Base-by-base conservation (phyloP, 1,140 invertebrate genomes). In the Augochlora pura region DNA sequence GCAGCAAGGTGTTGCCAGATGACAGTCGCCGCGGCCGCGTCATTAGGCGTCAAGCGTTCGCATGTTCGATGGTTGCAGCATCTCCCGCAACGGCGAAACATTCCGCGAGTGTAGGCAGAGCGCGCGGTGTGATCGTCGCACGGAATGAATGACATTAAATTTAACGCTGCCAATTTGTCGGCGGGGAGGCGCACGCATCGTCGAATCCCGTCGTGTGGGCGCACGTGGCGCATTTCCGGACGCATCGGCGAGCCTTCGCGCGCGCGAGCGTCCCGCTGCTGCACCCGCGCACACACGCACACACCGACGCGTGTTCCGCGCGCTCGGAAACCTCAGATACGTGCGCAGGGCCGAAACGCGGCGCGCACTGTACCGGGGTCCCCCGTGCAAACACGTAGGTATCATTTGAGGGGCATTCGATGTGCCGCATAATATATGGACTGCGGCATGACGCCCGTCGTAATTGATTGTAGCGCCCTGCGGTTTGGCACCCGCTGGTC, bases 401-500 rank as follows among this genome's bases (percentile, higher is more conserved):
- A 89, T 87, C 88, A 88, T 90, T 90, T 89, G 88, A 89, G 86
- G 84, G 78, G 83, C 87, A 87, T 91, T 91, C 88, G 89, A 90
- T 86, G 87, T 83, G 86, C 82, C 87, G 87, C 89, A 91, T 91
- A 90, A 90, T 90, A 87, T 88, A 91, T 90, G 85, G 86, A 88
- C 84, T 88, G 88, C 82, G 88, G 87, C 87, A 87, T 90, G 87
- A 89, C 86, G 86, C 86, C 39, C 84, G 68, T 83, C 77, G 90
- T 91, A 91, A 91, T 91, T 91, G 90, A 91, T 91, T 91, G 88
- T 90, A 90, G 87, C 87, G 86, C 18, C 80, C 80, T 91, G 91
- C 85, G 91, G 91, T 92, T 91, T 91, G 90, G 91, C 90, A 87
- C 87, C 89, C 87, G 90, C 42, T 91, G 88, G 84, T 87, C 88